phyloP scores from a whole-genome alignment of 1,140 invertebrate genomes.

The Drosophila gunungcola region DNA sequence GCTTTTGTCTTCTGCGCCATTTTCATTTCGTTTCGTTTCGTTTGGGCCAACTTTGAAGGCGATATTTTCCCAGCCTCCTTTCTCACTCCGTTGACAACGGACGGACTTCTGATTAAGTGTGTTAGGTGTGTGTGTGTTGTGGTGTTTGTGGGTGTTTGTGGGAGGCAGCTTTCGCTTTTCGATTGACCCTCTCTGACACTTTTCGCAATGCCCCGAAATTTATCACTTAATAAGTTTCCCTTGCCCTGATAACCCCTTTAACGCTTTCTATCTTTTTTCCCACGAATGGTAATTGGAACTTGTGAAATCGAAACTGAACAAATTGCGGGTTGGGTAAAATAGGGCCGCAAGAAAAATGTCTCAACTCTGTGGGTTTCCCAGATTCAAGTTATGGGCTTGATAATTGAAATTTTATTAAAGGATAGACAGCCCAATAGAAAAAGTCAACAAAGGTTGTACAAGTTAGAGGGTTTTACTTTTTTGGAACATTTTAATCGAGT shows the following conservation, averaged over 20 bases:
- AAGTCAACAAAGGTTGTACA: too few species aligned
- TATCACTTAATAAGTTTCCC: slow-evolving; percentile 80
- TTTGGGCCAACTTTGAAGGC: slow-evolving; percentile 26
- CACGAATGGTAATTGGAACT: slow-evolving; percentile 68
- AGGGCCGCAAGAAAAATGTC: slow-evolving; percentile 40
- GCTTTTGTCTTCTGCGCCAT: slow-evolving; percentile 78
- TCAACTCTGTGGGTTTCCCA: slow-evolving; percentile 1
- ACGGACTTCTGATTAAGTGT: slow-evolving; percentile 57
- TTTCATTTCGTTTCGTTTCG: slow-evolving; percentile 52
- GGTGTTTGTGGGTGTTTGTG: slow-evolving; percentile 38
- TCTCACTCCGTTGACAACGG: slow-evolving; percentile 47
- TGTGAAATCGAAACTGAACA: slow-evolving; percentile 43
- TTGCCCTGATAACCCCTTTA: slow-evolving; percentile 3
- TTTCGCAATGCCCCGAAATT: slow-evolving; percentile 72
- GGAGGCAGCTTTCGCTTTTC: slow-evolving; percentile 70
- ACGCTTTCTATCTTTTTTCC: slow-evolving; percentile 28
- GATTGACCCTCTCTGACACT: slow-evolving; percentile 80
- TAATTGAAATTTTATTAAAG: slow-evolving; percentile 43
- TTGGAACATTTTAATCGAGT: too few species aligned
- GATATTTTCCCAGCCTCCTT: slow-evolving; percentile 37
- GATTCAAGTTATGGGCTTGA: slow-evolving; percentile 22
- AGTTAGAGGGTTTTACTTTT: too few species aligned
- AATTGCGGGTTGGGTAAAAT: slow-evolving; percentile 57
- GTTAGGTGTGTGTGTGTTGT: not conserved
- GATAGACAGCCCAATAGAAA: not conserved